phyloP scores from a whole-genome alignment of 2,888 invertebrate genomes.

The Orchesella flavescens region DNA sequence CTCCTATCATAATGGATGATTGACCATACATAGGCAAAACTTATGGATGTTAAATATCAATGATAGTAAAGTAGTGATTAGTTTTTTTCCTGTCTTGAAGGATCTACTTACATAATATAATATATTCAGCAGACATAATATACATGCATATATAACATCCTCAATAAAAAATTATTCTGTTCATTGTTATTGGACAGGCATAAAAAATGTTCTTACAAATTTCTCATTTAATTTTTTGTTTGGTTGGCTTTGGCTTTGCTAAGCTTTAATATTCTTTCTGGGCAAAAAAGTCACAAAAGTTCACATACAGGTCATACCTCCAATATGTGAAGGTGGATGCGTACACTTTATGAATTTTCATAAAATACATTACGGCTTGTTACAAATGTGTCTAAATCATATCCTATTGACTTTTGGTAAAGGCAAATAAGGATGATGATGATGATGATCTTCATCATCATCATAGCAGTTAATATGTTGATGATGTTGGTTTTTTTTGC shows the following conservation, averaged over 20 bases:
- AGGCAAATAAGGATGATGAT: background rate
- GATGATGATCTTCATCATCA: constrained; percentile 18
- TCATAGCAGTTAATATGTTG: background rate
- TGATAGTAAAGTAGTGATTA: constrained; percentile 20
- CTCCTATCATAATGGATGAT: constrained; percentile 28
- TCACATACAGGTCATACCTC: constrained; percentile 33
- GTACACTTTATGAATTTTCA: too few species aligned
- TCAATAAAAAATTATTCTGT: constrained; percentile 8
- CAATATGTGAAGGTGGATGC: constrained; percentile 38
- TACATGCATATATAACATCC: too few species aligned
- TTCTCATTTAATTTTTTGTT: background rate
- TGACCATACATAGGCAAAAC: constrained; percentile 47
- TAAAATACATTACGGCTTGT: constrained; percentile 34
- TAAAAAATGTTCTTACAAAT: background rate
- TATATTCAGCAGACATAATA: constrained; percentile 43
- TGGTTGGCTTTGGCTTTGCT: background rate
- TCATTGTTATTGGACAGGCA: background rate
- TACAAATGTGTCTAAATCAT: constrained; percentile 44
- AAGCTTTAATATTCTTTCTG: background rate
- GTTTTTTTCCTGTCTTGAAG: constrained; percentile 18
- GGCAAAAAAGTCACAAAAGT: constrained; percentile 27
- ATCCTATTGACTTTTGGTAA: constrained; percentile 16
- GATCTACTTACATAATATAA: constrained; percentile 53
- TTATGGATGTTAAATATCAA: constrained; percentile 42
- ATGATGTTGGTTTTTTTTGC: constrained; percentile 7